A percentile compares a stretch with the other conserved stretches of the same genome.
Conservation (phyloP, 2,113 vertebrate species). For the Engystomops pustulosus region DNA sequence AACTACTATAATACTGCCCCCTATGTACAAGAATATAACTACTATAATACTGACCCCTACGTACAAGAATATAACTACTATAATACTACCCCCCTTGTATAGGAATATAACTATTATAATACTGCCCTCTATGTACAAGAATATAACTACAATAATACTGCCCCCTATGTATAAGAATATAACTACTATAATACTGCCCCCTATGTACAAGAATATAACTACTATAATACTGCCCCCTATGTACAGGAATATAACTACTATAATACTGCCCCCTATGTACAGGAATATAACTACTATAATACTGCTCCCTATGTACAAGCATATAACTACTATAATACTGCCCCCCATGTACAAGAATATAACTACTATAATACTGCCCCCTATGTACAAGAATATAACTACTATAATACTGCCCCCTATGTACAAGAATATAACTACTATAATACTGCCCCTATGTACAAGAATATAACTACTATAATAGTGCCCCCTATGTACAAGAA, state of each 20-base stretch:
- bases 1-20: slow-evolving; percentile 14
- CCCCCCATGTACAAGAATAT: not conserved
- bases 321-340: slow-evolving; percentile 22
- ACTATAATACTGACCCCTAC: not conserved
- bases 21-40: slow-evolving; percentile 9
- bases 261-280: not conserved
- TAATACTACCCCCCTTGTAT: slow-evolving; percentile 5
- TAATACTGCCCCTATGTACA: too few relatives aligned
- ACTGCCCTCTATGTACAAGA: not conserved
- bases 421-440: too few relatives aligned
- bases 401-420: too few relatives aligned
- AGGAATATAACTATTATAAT: not conserved
- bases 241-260: slow-evolving; percentile 16
- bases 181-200: slow-evolving; percentile 6
- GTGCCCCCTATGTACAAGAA: too few relatives aligned
- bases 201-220: slow-evolving; percentile 7
- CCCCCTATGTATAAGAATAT: not conserved
- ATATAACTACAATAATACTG: slow-evolving; percentile 4
- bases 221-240: not conserved
- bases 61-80: slow-evolving; percentile 12
- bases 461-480: too few relatives aligned
- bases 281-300: not conserved
- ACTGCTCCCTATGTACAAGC: not conserved
- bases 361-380: slow-evolving; percentile 18
- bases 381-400: too few relatives aligned